Evolutionary conservation across 2,797 vertebrate species (phyloP).

Genomic region (Leptoclinus maculatus): DNA sequence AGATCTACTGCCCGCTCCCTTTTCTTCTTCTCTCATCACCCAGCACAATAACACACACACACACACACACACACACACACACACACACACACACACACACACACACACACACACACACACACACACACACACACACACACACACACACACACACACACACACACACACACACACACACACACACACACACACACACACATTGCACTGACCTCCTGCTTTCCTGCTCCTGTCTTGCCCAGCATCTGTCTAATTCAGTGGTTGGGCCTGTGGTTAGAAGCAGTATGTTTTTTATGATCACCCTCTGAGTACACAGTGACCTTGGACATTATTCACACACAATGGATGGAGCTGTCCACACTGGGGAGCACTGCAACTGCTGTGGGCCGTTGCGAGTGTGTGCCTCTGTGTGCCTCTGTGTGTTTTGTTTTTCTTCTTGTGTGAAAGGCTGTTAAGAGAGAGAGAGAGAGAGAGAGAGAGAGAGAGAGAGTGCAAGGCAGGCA

Average conservation of each 20-base stretch:
- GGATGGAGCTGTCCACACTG: conserved; percentile 79
- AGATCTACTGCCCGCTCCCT: neutral
- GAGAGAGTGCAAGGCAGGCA: conserved; percentile 38
- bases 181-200: conserved; percentile 8
- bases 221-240: conserved; percentile 59
- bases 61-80: conserved; percentile 16
- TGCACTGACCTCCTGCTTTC: conserved; percentile 42
- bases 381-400: conserved; percentile 49
- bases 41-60: neutral
- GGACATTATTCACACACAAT: conserved; percentile 83
- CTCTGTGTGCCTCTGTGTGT: conserved; percentile 32
- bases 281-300: conserved; percentile 83
- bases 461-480: conserved; percentile 13
- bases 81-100: conserved; percentile 16
- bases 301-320: conserved; percentile 82
- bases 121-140: neutral
- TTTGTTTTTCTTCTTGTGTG: conserved; percentile 13
- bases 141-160: conserved; percentile 9
- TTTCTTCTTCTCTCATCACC: conserved; percentile 2
- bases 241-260: conserved; percentile 75
- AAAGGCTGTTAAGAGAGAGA: conserved; percentile 10
- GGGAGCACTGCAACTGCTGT: conserved; percentile 65
- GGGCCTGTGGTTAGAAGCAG: conserved; percentile 76
- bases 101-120: too few relatives aligned
- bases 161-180: conserved; percentile 21